A percentile compares a stretch with the other conserved stretches of the same genome.
Conservation (phyloP, 2,888 invertebrate species). For the Pollenia angustigena region DNA sequence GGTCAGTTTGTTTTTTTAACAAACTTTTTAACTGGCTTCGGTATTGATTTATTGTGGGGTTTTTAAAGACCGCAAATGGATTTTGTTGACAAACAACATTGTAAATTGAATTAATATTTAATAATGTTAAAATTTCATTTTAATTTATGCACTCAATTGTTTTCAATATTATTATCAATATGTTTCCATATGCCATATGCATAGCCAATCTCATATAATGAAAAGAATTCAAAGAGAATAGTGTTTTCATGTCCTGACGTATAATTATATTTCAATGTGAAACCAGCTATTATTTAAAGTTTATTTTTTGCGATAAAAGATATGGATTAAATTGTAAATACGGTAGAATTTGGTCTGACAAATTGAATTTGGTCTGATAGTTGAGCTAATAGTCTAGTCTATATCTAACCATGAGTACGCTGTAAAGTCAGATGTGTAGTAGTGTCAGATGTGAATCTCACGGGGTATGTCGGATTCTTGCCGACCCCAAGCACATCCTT, state of each 20-base stretch:
- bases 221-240: not conserved
- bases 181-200: constrained; percentile 23
- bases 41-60: constrained; percentile 20
- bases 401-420: no score
- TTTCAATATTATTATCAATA: constrained; percentile 46
- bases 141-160: constrained; percentile 15
- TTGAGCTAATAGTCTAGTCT: no score
- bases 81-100: constrained; percentile 43
- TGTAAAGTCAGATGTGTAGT: no score
- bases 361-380: no score
- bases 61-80: not conserved
- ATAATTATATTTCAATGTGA: constrained; percentile 12
- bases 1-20: constrained; percentile 1
- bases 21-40: not conserved
- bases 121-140: constrained; percentile 31
- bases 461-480: no score
- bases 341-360: not conserved
- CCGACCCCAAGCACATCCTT: no score
- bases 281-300: no score
- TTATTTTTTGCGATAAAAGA: not conserved
- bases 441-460: no score
- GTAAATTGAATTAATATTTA: constrained; percentile 38
- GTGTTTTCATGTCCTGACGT: constrained; percentile 35
- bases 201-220: not conserved
- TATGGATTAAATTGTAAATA: constrained; percentile 33